phyloP scores from a whole-genome alignment of 1,140 invertebrate species.

The Yoshiicerus persimilis region DNA sequence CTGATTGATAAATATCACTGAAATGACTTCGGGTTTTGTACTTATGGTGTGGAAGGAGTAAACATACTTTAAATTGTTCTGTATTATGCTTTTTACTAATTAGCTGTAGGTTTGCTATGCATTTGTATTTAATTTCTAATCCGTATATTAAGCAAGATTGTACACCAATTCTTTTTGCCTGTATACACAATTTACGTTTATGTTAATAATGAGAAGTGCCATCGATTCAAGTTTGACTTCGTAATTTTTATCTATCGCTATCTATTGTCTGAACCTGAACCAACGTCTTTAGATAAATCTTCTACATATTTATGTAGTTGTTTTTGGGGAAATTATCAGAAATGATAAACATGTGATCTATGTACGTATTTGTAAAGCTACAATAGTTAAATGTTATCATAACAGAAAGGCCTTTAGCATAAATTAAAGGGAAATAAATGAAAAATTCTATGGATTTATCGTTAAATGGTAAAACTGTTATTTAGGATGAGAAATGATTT shows the following conservation, averaged over 20 bases:
- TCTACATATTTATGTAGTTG: background rate
- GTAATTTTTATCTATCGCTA: background rate
- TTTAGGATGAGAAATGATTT: background rate
- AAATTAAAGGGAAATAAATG: background rate
- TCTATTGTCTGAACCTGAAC: background rate
- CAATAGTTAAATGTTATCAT: background rate
- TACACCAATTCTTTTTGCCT: background rate
- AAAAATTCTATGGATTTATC: background rate
- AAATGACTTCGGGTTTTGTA: conserved; percentile 5
- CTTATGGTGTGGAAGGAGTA: background rate
- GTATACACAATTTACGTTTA: background rate
- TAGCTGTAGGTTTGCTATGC: background rate
- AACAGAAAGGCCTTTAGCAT: background rate
- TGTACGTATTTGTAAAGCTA: background rate
- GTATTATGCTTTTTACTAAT: background rate
- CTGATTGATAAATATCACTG: background rate
- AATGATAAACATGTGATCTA: conserved; percentile 12
- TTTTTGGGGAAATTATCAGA: background rate
- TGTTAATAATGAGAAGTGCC: background rate
- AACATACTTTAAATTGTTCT: background rate
- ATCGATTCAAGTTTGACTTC: background rate
- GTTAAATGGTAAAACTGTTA: background rate
- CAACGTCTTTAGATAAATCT: background rate
- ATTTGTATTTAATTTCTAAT: background rate
- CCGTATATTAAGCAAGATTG: background rate